Conservation (phyloP, 2,113 vertebrate genomes). For the Apteryx mantelli region DNA sequence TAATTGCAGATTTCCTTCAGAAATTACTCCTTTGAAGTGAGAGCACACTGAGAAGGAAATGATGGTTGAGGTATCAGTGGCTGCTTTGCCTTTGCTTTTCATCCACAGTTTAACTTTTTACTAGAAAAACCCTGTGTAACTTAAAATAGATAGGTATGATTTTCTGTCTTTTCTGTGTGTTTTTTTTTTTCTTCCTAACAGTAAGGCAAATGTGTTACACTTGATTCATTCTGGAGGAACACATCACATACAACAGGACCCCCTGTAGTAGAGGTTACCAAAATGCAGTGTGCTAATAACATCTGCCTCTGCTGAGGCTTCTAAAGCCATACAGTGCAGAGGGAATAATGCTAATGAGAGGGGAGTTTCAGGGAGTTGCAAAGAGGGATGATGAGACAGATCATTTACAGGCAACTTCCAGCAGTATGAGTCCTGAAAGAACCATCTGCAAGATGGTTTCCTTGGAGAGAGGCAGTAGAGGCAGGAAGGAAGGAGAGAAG, state of each 20-base stretch:
- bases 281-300: neutral
- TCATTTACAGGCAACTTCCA: neutral
- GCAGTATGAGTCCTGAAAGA: neutral
- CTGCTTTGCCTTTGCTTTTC: constrained; percentile 13
- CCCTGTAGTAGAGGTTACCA: neutral
- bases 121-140: neutral
- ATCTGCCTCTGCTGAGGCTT: neutral
- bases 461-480: neutral
- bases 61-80: neutral
- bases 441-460: neutral
- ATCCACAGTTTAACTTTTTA: neutral
- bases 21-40: neutral
- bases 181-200: neutral
- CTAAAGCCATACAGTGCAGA: neutral
- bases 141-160: neutral
- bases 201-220: neutral
- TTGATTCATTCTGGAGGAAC: neutral
- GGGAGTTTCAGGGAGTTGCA: neutral
- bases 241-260: neutral
- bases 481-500: neutral
- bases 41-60: neutral
- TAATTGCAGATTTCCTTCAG: neutral
- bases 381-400: neutral
- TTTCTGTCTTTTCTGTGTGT: neutral
- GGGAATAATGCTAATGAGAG: neutral